Base-by-base conservation (phyloP, 2,888 invertebrate species). In the Seira musarum region DNA sequence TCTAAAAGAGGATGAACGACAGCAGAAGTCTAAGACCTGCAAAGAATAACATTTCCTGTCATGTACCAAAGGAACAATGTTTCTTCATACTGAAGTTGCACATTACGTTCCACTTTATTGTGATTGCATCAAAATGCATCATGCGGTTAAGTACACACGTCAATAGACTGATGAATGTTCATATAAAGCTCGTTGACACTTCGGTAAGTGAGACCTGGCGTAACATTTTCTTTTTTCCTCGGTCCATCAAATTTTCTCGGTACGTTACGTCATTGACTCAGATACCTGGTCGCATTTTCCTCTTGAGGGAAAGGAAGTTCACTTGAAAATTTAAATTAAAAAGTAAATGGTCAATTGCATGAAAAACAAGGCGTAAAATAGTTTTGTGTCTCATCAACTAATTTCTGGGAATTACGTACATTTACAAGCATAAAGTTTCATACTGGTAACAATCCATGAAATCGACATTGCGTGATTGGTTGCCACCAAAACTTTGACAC, bases 371-470 rank as follows among this genome's bases (percentile, higher is more conserved):
- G 57, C 76, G 69, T 76, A 64, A 68, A 76, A 69, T 25, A 68
- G 3, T 66, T 40, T 60, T 40, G 66, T 67, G 61, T 67, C 60
- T 40, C 61, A 67, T 67, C 35, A 30, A 30, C 15, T 19, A 65
- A 65, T 64, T 72, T 72, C 25, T 63, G 63, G 61, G 61, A 63
- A 71, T n/a, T 57, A n/a, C 13, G 6, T 40, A 8, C 25, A 60
- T 17, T 30, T 30, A 61, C 40, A n/a, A 61, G 40, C 35, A 63
- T 71, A 21, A 40, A 57, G 40, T n/a, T n/a, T 6, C n/a, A 40
- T 40, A n/a, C 61, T 24, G 24, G 30, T 64, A 78, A 78, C 66
- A 22, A 60, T 71, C 77, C 78, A 40, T 78, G 78, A 78, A 78
- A 78, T 78, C 71, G 71, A 71, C 57, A 57, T 57, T 57, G 57